Base-by-base conservation (phyloP, 2,113 vertebrate species). In the Pterocles burchelli region DNA sequence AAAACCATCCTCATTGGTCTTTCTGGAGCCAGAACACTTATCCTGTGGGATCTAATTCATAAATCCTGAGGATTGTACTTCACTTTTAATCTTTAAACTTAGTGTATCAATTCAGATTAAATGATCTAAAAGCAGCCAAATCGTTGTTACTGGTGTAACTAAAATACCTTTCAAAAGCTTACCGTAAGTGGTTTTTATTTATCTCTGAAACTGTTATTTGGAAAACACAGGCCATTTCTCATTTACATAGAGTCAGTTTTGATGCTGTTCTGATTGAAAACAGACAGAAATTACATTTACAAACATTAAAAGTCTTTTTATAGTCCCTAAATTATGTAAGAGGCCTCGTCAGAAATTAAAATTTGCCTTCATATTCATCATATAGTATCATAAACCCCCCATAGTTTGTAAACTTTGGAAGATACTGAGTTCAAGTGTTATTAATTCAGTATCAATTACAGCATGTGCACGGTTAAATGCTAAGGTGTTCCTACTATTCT, bases 131-230 rank as follows among this genome's bases (percentile, higher is more conserved):
- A 92, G 67, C 88, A 45, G 45, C 31, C 48, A 52, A 74, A 85
- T 26, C 86, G 45, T 36, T 82, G 72, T 72, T 94, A 80, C 73
- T 74, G 83, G 34, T 82, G 59, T 72, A 80, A 94, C 31, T 84
- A 63, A 94, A 95, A 81, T 89, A 81, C 86, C n/a, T 68, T 63
- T 84, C 83, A 78, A 77, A 90, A 81, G 61, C 59, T 90, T 86
- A 85, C 43, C 52, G 43, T 77, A 67, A 89, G 63, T 83, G 58
- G 28, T 7, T 71, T 59, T 96, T 33, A 66, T 31, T 80, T 91
- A 34, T 52, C 61, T 82, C 73, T 78, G 49, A 84, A 92, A 75
- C 41, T 70, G 43, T 61, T 81, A 36, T 49, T 93, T 82, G 66
- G 70, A 85, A 90, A 86, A 81, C 45, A 84, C 18, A 77, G 75